A percentile compares a stretch with the other conserved stretches of the same genome.
phyloP scores from a whole-genome alignment of 2,113 vertebrate genomes.

The Amphiprion ocellaris region DNA sequence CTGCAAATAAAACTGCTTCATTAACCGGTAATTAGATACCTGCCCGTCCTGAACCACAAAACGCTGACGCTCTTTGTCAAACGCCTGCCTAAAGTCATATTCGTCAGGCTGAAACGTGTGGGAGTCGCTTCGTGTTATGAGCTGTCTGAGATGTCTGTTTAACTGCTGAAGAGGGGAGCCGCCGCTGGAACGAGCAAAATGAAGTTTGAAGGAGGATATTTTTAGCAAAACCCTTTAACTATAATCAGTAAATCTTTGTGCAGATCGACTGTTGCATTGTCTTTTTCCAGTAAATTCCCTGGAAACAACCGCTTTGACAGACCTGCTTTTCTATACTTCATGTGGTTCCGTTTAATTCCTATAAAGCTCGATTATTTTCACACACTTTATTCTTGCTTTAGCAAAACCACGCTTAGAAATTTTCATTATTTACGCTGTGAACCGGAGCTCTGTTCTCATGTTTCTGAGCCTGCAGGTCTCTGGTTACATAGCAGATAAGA shows the following conservation, averaged over 20 bases:
- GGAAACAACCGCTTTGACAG: no score
- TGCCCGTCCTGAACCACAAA: background rate
- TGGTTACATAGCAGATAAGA: conserved; percentile 54
- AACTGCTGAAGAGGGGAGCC: background rate
- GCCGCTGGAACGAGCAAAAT: background rate
- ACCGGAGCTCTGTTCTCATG: conserved; percentile 39
- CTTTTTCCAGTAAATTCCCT: background rate
- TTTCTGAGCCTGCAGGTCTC: conserved; percentile 43
- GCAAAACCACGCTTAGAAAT: background rate
- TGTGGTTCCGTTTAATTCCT: background rate
- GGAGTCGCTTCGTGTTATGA: background rate
- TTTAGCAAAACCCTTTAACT: background rate
- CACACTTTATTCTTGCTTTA: background rate
- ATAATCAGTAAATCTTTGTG: no score
- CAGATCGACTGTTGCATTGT: background rate
- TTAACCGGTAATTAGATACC: background rate
- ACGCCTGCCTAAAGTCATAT: background rate
- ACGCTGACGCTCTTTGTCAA: conserved; percentile 18
- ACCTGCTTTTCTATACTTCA: no score
- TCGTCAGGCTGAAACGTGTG: background rate
- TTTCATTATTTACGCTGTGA: conserved; percentile 26
- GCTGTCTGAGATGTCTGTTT: background rate
- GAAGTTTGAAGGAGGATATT: background rate
- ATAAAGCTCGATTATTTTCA: background rate
- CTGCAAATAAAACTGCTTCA: background rate